Conservation (phyloP, 2,113 vertebrate species). For the Pelvicachromis taeniatus region DNA sequence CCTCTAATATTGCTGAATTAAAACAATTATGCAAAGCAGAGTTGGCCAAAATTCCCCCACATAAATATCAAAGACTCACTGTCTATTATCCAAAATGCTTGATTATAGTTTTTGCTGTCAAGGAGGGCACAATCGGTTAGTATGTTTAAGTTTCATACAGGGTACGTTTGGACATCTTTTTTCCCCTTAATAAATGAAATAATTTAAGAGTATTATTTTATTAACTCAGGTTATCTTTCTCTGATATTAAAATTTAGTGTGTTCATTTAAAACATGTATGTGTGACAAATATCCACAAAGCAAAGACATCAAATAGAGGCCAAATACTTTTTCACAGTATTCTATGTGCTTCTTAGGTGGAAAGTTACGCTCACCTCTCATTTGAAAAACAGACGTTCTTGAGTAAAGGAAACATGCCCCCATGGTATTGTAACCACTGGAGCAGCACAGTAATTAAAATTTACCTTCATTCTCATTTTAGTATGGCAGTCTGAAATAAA, state of each 20-base stretch:
- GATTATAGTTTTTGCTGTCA: neutral
- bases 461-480: neutral
- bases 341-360: neutral
- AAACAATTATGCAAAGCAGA: neutral
- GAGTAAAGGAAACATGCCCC: neutral
- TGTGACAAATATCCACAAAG: neutral
- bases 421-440: neutral
- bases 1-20: neutral
- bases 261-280: neutral
- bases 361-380: neutral
- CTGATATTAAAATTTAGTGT: neutral
- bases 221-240: too few relatives aligned
- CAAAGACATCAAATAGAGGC: too few relatives aligned
- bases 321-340: neutral
- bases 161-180: too few relatives aligned
- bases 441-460: neutral
- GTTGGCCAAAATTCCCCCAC: accelerated
- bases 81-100: neutral
- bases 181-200: too few relatives aligned
- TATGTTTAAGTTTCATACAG: too few relatives aligned
- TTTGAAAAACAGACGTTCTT: neutral
- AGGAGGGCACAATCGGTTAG: neutral
- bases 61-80: neutral
- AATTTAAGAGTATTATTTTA: too few relatives aligned
- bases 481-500: neutral